phyloP scores from a whole-genome alignment of 2,113 vertebrate genomes.

The Labeo rohita region DNA sequence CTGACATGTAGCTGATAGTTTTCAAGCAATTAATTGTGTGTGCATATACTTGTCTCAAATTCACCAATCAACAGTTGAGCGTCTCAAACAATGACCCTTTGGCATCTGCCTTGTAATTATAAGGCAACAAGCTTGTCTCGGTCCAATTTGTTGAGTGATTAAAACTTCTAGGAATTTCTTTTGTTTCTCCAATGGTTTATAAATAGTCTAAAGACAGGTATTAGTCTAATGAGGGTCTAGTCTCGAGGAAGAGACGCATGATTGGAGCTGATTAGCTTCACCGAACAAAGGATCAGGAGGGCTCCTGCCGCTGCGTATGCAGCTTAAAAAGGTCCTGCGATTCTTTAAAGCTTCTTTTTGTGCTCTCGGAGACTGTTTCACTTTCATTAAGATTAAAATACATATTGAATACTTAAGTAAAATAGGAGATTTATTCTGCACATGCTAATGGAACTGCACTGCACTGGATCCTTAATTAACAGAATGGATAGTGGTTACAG shows the following conservation, averaged over 20 bases:
- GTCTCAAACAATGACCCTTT: background rate
- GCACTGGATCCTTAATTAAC: background rate
- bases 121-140: conserved; percentile 5
- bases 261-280: conserved; percentile 27
- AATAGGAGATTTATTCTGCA: background rate
- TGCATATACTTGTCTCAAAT: background rate
- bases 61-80: background rate
- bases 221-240: conserved; percentile 12
- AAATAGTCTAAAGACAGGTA: conserved; percentile 31
- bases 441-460: background rate
- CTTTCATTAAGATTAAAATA: conserved; percentile 7
- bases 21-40: background rate
- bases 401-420: background rate
- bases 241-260: conserved; percentile 2
- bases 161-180: background rate
- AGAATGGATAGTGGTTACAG: background rate
- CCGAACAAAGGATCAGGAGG: conserved; percentile 6
- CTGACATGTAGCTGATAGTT: conserved; percentile 15
- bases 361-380: background rate
- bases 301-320: background rate
- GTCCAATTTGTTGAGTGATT: background rate
- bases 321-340: background rate
- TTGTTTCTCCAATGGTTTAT: background rate
- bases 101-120: conserved; percentile 24
- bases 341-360: conserved; percentile 15